Conservation (phyloP, 2,888 invertebrate genomes). For the Ditylenchus weischeri region DNA sequence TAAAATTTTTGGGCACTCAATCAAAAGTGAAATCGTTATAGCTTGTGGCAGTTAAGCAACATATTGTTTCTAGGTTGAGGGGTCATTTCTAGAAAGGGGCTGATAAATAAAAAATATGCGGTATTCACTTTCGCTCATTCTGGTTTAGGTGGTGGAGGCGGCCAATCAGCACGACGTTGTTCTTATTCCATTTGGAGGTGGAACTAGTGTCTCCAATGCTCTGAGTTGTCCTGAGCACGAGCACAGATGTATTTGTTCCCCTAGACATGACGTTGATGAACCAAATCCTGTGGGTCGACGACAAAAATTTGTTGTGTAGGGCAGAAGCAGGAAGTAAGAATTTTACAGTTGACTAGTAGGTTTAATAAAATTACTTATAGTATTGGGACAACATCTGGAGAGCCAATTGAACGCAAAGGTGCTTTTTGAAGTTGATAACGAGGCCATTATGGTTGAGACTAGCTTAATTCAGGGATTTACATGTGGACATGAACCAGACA, state of each 20-base stretch:
- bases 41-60: too few species aligned
- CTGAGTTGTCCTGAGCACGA: constrained; percentile 64
- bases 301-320: constrained; percentile 75
- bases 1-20: too few species aligned
- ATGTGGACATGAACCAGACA: constrained; percentile 93
- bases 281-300: constrained; percentile 86
- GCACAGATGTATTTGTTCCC: constrained; percentile 76
- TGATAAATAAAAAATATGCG: too few species aligned
- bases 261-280: constrained; percentile 93
- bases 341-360: background rate
- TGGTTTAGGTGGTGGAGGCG: constrained; percentile 71
- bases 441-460: background rate
- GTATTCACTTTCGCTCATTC: constrained; percentile 63
- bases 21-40: too few species aligned
- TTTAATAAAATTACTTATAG: constrained; percentile 37
- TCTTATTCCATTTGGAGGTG: constrained; percentile 69
- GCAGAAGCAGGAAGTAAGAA: constrained; percentile 72
- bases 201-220: constrained; percentile 54
- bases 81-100: too few species aligned
- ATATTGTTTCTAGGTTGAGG: too few species aligned
- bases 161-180: constrained; percentile 75
- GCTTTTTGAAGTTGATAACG: background rate
- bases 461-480: constrained; percentile 42
- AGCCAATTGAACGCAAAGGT: constrained; percentile 34
- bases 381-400: constrained; percentile 50